A percentile compares a stretch with the other conserved stretches of the same genome.
Conservation (phyloP, 2,797 vertebrate genomes). For the Carcharodon carcharias region DNA sequence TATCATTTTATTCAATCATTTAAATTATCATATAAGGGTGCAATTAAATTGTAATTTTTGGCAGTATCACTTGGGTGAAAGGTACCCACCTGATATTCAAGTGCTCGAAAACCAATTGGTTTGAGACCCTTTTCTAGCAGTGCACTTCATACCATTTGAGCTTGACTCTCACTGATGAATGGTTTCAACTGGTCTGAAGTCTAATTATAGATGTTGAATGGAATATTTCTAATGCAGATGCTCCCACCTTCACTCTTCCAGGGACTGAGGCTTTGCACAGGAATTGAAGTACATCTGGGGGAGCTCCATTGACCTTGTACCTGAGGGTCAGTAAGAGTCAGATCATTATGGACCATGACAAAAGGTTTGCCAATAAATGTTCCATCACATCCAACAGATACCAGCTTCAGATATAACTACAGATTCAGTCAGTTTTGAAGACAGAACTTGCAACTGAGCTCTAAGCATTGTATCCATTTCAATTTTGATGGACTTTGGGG, state of each 20-base stretch:
- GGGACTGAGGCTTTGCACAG: not conserved
- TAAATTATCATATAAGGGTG: not conserved
- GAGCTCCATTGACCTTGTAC: not conserved
- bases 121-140: not conserved
- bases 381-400: constrained; percentile 3
- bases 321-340: not conserved
- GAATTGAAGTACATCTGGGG: not conserved
- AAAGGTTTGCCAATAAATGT: not conserved
- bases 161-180: not conserved
- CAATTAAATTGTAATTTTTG: not conserved
- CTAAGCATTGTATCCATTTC: too few relatives aligned
- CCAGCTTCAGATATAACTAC: not conserved
- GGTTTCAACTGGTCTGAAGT: not conserved
- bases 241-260: not conserved
- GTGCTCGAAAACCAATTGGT: not conserved
- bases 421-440: not conserved
- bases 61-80: not conserved
- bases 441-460: not conserved
- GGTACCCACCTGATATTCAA: not conserved
- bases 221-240: not conserved
- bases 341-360: not conserved
- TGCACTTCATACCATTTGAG: not conserved
- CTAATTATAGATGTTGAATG: not conserved
- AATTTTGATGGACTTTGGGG: too few relatives aligned
- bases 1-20: not conserved